Conservation (phyloP, 1,140 invertebrate species). For the roundworm (Caenorhabditis elegans) region WBcel235 BX284606.5:5489001-5489500, state of each 20-base stretch:
- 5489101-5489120: not conserved
- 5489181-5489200: not conserved
- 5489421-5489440: too few relatives aligned
- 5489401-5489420: too few relatives aligned
- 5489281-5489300: not conserved
- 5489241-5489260: not conserved
- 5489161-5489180: not conserved
- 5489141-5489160: constrained; percentile 14
- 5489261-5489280: not conserved
- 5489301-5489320: too few relatives aligned
- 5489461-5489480: too few relatives aligned
- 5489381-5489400: too few relatives aligned
- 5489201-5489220: not conserved
- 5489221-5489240: not conserved
- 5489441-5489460: too few relatives aligned
- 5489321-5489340: too few relatives aligned
- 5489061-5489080: constrained; percentile 1
- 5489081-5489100: not conserved
- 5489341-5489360: too few relatives aligned
- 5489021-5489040: not conserved
- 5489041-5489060: not conserved
- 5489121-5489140: not conserved
- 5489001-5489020: constrained; percentile 8
- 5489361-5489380: too few relatives aligned
- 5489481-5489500: too few relatives aligned